Percentiles rank a stretch among this genome's conserved stretches.
Evolutionary conservation across 2,888 invertebrate species (phyloP).

Genomic region (Nebria brevicollis): DNA sequence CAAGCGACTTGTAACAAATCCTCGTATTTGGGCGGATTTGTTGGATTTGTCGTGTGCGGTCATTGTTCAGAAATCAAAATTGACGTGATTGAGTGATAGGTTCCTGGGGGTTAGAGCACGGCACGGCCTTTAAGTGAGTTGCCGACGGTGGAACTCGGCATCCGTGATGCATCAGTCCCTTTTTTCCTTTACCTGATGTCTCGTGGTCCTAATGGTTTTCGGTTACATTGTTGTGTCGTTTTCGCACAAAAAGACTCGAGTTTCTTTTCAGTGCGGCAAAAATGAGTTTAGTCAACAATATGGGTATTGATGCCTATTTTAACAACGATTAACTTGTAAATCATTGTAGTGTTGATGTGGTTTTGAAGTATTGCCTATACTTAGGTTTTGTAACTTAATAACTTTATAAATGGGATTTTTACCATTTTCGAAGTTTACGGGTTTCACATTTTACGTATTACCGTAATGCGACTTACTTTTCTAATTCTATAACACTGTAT

Average conservation of each 20-base stretch:
- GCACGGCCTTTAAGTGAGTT: constrained; percentile 31
- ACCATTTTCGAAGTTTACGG: too few relatives aligned
- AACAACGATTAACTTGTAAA: constrained; percentile 34
- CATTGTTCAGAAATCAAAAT: constrained; percentile 49
- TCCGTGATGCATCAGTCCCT: constrained; percentile 43
- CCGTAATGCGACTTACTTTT: too few relatives aligned
- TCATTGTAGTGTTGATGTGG: constrained; percentile 20
- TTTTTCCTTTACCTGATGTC: not conserved
- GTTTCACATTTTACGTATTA: too few relatives aligned
- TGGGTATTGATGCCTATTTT: constrained; percentile 20
- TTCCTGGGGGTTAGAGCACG: constrained; percentile 37
- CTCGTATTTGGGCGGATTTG: not conserved
- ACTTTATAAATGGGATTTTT: not conserved
- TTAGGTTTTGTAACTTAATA: not conserved
- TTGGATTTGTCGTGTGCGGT: constrained; percentile 46
- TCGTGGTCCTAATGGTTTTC: constrained; percentile 9
- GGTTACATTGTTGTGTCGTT: constrained; percentile 24
- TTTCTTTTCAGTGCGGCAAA: constrained; percentile 30
- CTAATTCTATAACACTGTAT: too few relatives aligned
- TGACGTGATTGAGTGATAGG: constrained; percentile 50
- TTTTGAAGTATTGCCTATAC: constrained; percentile 26
- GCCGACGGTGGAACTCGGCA: constrained; percentile 49
- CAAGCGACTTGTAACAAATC: not conserved
- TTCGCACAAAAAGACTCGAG: constrained; percentile 36
- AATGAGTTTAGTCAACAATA: constrained; percentile 18